These are phyloP conservation scores for Abramis brama DNA, from an alignment of 2,113 vertebrate species.

Conservation along the genomic window DNA sequence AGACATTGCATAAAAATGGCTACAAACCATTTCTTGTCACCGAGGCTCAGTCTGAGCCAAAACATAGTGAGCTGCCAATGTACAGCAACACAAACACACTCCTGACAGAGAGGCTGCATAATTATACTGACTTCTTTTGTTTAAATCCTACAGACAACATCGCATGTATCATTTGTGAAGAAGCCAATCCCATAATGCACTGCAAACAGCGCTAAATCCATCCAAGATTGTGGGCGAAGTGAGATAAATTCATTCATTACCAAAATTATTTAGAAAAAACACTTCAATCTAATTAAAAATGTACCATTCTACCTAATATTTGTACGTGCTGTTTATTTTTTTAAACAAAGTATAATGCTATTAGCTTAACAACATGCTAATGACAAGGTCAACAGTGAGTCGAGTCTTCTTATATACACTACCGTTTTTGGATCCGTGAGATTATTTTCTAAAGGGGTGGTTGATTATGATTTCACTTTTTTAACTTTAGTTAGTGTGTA, in stretches of 20 bases:
- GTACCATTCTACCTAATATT: neutral
- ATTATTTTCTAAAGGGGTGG: too few relatives aligned
- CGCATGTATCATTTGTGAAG: neutral
- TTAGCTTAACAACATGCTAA: neutral
- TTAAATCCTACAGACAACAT: neutral
- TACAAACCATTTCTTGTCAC: constrained; percentile 4
- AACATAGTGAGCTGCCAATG: neutral
- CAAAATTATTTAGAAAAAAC: neutral
- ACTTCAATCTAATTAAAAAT: neutral
- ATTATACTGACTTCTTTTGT: neutral
- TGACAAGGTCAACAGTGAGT: too few relatives aligned
- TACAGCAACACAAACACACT: neutral
- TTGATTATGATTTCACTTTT: too few relatives aligned
- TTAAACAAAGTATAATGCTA: neutral
- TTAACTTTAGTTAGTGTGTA: too few relatives aligned
- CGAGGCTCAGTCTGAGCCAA: neutral
- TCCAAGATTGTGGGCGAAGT: neutral
- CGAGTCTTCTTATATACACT: too few relatives aligned
- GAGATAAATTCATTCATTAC: neutral
- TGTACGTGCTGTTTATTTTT: neutral
- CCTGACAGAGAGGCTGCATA: neutral
- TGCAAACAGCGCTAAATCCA: neutral
- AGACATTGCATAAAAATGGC: neutral
- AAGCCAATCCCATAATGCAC: neutral
- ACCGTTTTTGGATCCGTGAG: too few relatives aligned